Conservation (phyloP, 2,888 invertebrate genomes). For the Tenthredo notha region DNA sequence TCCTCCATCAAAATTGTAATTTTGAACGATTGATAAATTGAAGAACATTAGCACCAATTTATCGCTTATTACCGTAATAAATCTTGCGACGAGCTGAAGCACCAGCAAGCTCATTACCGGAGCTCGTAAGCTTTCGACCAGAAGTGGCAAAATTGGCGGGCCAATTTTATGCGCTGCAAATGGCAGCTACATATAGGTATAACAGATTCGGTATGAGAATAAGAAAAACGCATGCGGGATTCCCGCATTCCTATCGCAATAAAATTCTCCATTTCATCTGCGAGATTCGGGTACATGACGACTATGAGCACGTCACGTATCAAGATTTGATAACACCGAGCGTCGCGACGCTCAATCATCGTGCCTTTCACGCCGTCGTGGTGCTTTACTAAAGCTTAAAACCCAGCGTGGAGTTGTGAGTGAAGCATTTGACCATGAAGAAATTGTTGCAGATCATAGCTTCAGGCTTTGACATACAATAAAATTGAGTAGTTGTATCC, state of each 20-base stretch:
- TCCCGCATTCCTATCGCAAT: slow-evolving; percentile 4
- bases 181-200: not conserved
- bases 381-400: not conserved
- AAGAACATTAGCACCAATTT: slow-evolving; percentile 40
- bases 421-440: not conserved
- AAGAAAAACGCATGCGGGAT: not conserved
- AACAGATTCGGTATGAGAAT: not conserved
- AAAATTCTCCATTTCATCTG: not conserved
- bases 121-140: slow-evolving; percentile 26
- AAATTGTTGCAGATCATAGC: slow-evolving; percentile 12
- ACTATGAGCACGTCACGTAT: not conserved
- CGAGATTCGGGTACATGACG: not conserved
- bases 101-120: slow-evolving; percentile 17
- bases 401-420: not conserved
- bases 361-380: not conserved
- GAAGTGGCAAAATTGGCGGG: slow-evolving; percentile 7
- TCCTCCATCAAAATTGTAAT: slow-evolving; percentile 17
- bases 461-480: not conserved
- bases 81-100: slow-evolving; percentile 27
- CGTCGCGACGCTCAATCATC: slow-evolving; percentile 12
- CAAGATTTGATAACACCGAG: slow-evolving; percentile 12
- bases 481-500: not conserved
- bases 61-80: slow-evolving; percentile 35
- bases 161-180: slow-evolving; percentile 35
- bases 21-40: slow-evolving; percentile 37